Base-by-base conservation (phyloP, 2,797 vertebrate genomes). In the Discoglossus pictus region DNA sequence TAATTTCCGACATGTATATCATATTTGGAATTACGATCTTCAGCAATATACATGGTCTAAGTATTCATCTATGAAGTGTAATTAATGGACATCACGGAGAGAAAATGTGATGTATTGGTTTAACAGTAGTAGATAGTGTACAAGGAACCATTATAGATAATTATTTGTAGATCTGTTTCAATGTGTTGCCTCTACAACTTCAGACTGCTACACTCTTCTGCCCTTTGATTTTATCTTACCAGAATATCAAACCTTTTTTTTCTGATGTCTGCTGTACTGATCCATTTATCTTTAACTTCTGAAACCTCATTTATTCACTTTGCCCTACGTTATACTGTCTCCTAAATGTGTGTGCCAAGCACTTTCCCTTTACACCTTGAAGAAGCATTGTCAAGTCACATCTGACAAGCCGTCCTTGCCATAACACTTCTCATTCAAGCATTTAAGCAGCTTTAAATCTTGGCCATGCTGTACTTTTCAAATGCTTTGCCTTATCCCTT, bases 201-300 rank as follows among this genome's bases (percentile, higher is more conserved):
- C 27, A 64, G 61, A 58, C 52, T 61, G 50, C 13, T 21, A 21
- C 21, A 42, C 60, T 64, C 39, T 63, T 44, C 27, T 42, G 43
- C 43, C 24, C 34, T 58, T 63, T 54, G n/a, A n/a, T 58, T 58
- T 18, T 64, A 44, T 53, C 31, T 64, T 42, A 63, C 61, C 64
- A 52, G 53, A 65, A 58, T 59, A 59, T 65, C 68, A 12, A 58
- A 16, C 65, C n/a, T n/a, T n/a, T 60, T 48, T 43, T 25, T 71
- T 64, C 61, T 43, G 27, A 36, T 64, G 61, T 53, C 52, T 64
- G 44, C 61, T 51, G 68, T 65, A 64, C 46, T 65, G 61, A 71
- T 71, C 68, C 61, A 71, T 71, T 71, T 71, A 71, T 71, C 68
- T 58, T 52, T 71, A 27, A 52, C 46, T 64, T 71, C 60, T 58